Evolutionary conservation across 1,140 invertebrate species (phyloP), one percentile per base, ranked within the genome.

Genomic region (Heliconius himera): DNA sequence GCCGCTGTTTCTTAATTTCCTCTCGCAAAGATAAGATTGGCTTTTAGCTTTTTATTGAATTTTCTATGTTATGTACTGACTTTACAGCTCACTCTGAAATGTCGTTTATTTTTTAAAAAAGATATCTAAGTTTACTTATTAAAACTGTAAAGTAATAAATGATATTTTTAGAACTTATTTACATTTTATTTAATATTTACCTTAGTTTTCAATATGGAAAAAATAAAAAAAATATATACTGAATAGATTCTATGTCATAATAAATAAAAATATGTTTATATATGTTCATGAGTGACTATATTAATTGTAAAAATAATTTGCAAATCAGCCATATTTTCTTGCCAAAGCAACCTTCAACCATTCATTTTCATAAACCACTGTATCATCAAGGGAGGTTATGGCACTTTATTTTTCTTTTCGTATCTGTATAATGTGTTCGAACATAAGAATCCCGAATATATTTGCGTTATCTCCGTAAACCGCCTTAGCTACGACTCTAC

Each of bases 41-140:
- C 93, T 94, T 94, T 94, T 93, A 94, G 92, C 88, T 93, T 94
- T 94, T 94, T 94, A 94, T 94, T 94, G 93, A 94, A 93, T 94
- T 94, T 93, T 92, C 91, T 93, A 82, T 91, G 85, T 90, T 88
- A 90, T 85, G 89, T 85, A 81, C 88, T 22, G 70, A 90, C 89
- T 91, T 94, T 89, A 91, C 86, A 89, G 88, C 85, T 89, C 83
- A 83, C 83, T 83, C 77, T 79, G 76, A 81, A 78, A 80, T 79
- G 77, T 20, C 73, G 38, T 79, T 85, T 85, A 82, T 70, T 82
- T 80, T 49, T 80, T 70, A 49, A 46, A 66, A 76, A 56, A 76
- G 74, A 76, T 76, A 70, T 26, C 38, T 60, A 46, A 70, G 18
- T 76, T 76, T 46, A 76, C 26, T 54, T 76, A 66, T 66, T 76